A percentile compares a stretch with the other conserved stretches of the same genome.
Evolutionary conservation across 2,888 invertebrate genomes (phyloP).

Genomic region (Cantharis flavilabris): DNA sequence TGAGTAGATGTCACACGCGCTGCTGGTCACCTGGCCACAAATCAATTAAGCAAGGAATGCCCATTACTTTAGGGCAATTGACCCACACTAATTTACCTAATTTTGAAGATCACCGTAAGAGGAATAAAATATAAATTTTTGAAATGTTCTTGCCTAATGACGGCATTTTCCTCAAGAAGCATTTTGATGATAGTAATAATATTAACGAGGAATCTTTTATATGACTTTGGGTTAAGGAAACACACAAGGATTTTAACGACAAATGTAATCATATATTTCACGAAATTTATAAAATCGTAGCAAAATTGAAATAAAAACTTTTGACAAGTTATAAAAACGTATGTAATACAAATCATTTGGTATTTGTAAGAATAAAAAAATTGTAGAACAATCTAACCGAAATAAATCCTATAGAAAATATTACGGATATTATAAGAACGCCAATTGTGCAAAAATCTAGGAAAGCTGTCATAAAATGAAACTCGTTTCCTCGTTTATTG

Average conservation of each 20-base stretch:
- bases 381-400: constrained; percentile 14
- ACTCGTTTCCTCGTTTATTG: constrained; percentile 18
- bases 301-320: neutral
- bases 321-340: neutral
- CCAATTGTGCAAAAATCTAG: constrained; percentile 20
- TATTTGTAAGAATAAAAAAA: neutral
- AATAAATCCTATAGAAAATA: constrained; percentile 19
- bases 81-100: neutral
- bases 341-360: neutral
- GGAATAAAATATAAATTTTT: neutral
- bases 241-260: neutral
- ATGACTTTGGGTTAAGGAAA: neutral
- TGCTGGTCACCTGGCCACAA: constrained; percentile 27
- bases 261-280: neutral
- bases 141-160: neutral
- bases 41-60: constrained; percentile 21
- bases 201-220: neutral
- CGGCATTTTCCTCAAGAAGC: neutral
- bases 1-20: constrained; percentile 22
- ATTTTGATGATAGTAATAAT: neutral
- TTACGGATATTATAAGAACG: constrained; percentile 19
- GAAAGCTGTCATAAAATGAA: constrained; percentile 15
- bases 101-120: neutral
- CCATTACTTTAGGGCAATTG: constrained; percentile 9
- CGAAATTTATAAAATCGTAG: neutral